Base-by-base conservation (phyloP, 1,140 invertebrate genomes). In the Catajapyx aquilonaris region DNA sequence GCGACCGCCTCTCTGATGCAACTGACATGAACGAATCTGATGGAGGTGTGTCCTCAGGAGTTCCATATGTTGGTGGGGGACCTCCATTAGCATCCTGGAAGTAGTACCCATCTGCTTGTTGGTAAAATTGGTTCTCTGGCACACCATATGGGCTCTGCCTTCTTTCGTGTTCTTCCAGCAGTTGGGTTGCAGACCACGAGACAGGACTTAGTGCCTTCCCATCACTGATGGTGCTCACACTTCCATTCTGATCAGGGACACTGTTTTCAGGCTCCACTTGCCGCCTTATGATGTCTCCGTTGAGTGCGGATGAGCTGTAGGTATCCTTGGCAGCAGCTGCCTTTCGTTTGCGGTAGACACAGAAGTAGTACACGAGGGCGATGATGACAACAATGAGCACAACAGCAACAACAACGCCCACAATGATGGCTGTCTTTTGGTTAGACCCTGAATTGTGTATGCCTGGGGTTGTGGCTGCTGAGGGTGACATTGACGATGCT, bases 161-260 rank as follows among this genome's bases (percentile, higher is more conserved):
- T 19, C 62, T 54, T 46, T 71, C 66, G 41, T 71, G 68, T 47
- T 69, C 67, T 43, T 65, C 61, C 2, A 71, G 48, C 5, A 71
- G 48, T 48, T 69, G 64, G 7, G 61, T 65, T 3, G 67, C 66
- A 19, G 62, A 63, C 66, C 66, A 69, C 1, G 61, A 64, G 43
- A 60, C 63, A 3, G 64, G 63, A 39, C 59, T 65, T 13, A 66
- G 48, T 9, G 59, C 56, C 18, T 57, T 53, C 5, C 56, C 58
- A 31, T 40, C 38, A 20, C 43, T 41, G 22, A 33, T 23, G 11
- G 21, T 22, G 11, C 38, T 38, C 9, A 17, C 33, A 34, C 7
- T 28, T 28, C 23, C 23, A 28, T 28, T 28, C 13, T 7, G 13
- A 7, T 28, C 23, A 9, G 7, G 7, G 13, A 28, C 23, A 13